Evolutionary conservation across 2,888 invertebrate genomes (phyloP).

Genomic region (Eristalinus sepulchralis): DNA sequence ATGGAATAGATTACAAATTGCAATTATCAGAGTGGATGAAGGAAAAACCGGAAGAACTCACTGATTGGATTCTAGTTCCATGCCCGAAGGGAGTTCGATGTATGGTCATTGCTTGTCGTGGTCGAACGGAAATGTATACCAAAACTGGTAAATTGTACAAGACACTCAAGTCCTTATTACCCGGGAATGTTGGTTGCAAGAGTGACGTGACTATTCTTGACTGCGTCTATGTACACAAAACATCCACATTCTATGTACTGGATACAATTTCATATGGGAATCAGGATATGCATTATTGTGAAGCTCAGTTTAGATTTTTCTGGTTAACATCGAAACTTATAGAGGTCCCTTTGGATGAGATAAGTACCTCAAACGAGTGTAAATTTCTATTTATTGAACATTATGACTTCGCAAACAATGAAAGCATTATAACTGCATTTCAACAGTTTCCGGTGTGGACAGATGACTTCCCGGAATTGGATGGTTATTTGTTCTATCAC

Average conservation of each 20-base stretch:
- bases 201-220: slow-evolving; percentile 85
- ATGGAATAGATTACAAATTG: slow-evolving; percentile 81
- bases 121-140: slow-evolving; percentile 85
- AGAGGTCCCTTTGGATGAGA: slow-evolving; percentile 81
- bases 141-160: slow-evolving; percentile 84
- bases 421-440: slow-evolving; percentile 73
- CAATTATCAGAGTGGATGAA: slow-evolving; percentile 97
- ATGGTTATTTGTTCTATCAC: slow-evolving; percentile 96
- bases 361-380: slow-evolving; percentile 72
- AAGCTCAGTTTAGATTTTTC: slow-evolving; percentile 89
- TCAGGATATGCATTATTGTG: slow-evolving; percentile 78
- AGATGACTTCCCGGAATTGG: slow-evolving; percentile 83
- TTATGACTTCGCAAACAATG: slow-evolving; percentile 76
- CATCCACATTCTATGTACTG: slow-evolving; percentile 87
- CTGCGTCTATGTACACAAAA: slow-evolving; percentile 86
- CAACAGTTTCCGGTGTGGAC: slow-evolving; percentile 76
- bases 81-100: slow-evolving; percentile 93
- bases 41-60: slow-evolving; percentile 90
- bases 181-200: slow-evolving; percentile 74
- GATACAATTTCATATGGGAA: slow-evolving; percentile 84
- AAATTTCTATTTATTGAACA: slow-evolving; percentile 74
- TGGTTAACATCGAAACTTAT: slow-evolving; percentile 89
- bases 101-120: slow-evolving; percentile 89
- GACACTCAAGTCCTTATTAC: slow-evolving; percentile 80
- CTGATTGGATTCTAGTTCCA: slow-evolving; percentile 88